phyloP scores from a whole-genome alignment of 2,888 invertebrate species.

The Rhodophaea formosa region DNA sequence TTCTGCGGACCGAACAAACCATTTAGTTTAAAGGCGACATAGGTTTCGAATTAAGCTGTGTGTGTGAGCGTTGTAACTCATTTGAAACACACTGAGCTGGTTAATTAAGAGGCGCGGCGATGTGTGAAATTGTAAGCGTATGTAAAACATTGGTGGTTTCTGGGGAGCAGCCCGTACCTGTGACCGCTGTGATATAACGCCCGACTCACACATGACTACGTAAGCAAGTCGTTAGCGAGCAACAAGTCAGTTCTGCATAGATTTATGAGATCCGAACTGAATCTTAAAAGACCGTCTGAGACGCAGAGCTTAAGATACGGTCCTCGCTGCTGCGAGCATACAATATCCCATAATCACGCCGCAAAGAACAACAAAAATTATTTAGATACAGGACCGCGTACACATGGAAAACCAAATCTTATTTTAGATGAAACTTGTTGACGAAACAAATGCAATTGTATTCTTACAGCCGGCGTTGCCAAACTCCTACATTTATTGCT shows the following conservation, averaged over 20 bases:
- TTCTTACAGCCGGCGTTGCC: background rate
- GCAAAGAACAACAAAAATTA: slow-evolving; percentile 7
- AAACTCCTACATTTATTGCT: background rate
- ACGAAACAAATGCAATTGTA: background rate
- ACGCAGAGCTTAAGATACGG: background rate
- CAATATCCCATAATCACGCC: slow-evolving; percentile 12
- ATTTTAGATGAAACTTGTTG: background rate
- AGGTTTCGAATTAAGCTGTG: slow-evolving; percentile 36
- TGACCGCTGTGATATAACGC: too few species aligned
- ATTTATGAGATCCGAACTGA: slow-evolving; percentile 20
- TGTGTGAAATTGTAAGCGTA: slow-evolving; percentile 62
- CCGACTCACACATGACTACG: background rate
- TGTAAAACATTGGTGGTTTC: slow-evolving; percentile 61
- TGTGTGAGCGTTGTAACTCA: slow-evolving; percentile 45
- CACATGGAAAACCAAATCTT: background rate
- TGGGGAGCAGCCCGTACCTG: slow-evolving; percentile 27
- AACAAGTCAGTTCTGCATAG: slow-evolving; percentile 16
- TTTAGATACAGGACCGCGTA: background rate
- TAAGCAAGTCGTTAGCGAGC: background rate
- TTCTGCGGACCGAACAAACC: slow-evolving; percentile 34
- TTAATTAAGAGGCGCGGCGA: slow-evolving; percentile 65
- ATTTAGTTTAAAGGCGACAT: slow-evolving; percentile 31
- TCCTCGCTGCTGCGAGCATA: background rate
- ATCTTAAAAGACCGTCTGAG: slow-evolving; percentile 8
- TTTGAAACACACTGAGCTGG: slow-evolving; percentile 67